These are phyloP conservation scores for Drosophila sturtevanti DNA, from an alignment of 1,140 invertebrate species.

Conservation along the genomic window DNA sequence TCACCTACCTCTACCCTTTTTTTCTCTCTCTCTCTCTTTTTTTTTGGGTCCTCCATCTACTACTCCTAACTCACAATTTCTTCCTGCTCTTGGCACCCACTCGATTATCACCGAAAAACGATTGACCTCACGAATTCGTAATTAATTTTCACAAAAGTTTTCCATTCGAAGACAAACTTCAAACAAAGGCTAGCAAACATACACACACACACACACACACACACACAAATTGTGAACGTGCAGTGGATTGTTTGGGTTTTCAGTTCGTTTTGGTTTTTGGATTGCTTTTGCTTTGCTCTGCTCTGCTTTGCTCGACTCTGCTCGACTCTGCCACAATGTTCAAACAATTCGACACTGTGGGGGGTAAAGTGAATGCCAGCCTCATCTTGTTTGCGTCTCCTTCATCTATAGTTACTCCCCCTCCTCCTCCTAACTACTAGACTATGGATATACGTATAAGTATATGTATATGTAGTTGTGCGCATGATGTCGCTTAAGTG, in stretches of 20 bases:
- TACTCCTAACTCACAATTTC: constrained; percentile 1
- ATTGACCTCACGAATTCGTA: constrained; percentile 81
- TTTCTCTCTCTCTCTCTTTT: background rate
- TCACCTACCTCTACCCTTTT: constrained; percentile 5
- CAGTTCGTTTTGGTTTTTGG: constrained; percentile 59
- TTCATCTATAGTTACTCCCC: constrained; percentile 15
- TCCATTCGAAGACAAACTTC: constrained; percentile 81
- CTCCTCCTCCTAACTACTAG: constrained; percentile 35
- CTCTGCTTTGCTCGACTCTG: background rate
- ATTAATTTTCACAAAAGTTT: constrained; percentile 82
- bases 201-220: background rate
- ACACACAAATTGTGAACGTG: constrained; percentile 34
- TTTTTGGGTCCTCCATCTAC: background rate
- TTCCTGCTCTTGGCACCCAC: constrained; percentile 65
- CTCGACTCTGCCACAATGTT: constrained; percentile 59
- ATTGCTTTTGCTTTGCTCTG: background rate
- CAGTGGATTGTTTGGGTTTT: constrained; percentile 53
- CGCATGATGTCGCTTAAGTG: constrained; percentile 77
- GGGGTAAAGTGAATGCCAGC: constrained; percentile 61
- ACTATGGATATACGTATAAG: constrained; percentile 21
- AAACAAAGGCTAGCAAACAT: constrained; percentile 59
- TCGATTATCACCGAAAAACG: constrained; percentile 80
- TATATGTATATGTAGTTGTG: constrained; percentile 38
- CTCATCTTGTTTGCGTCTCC: constrained; percentile 33
- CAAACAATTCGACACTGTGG: constrained; percentile 73